phyloP scores from a whole-genome alignment of 2,113 vertebrate genomes.

The Dolichallabes microphthalmus region DNA sequence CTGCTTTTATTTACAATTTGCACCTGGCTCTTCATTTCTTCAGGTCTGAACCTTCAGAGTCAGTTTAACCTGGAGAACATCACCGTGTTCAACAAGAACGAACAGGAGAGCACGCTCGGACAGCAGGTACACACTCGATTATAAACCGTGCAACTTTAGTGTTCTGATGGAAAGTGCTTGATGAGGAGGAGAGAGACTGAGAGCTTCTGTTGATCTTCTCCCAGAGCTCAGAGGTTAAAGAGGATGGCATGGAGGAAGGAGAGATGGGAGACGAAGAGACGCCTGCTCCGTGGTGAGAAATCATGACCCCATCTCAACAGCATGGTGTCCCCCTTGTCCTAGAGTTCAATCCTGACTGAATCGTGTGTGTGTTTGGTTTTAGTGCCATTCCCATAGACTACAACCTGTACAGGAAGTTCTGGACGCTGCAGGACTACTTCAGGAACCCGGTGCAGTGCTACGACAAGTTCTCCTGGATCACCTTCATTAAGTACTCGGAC shows the following conservation, averaged over 20 bases:
- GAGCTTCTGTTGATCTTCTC: not conserved
- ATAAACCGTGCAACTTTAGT: not conserved
- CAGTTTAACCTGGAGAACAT: slow-evolving; percentile 98
- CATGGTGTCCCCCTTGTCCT: too few species aligned
- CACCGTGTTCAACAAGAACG: slow-evolving; percentile 97
- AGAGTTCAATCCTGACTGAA: not conserved
- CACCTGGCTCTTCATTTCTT: slow-evolving; percentile 40
- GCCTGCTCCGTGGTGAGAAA: slow-evolving; percentile 82
- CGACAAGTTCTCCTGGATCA: slow-evolving; percentile 96
- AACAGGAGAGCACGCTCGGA: slow-evolving; percentile 93
- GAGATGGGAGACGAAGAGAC: slow-evolving; percentile 98
- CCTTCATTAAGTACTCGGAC: slow-evolving; percentile 96
- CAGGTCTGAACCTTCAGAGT: slow-evolving; percentile 96
- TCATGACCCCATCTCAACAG: not conserved
- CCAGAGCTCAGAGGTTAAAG: slow-evolving; percentile 87
- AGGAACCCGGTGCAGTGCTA: slow-evolving; percentile 96
- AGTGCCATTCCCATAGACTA: slow-evolving; percentile 99
- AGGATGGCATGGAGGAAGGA: slow-evolving; percentile 96
- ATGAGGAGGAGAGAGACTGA: not conserved
- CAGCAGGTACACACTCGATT: slow-evolving; percentile 79
- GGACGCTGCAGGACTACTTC: slow-evolving; percentile 97
- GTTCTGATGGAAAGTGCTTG: not conserved
- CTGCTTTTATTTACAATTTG: not conserved
- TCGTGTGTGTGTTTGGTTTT: slow-evolving; percentile 51
- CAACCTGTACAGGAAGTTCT: slow-evolving; percentile 98